phyloP scores from a whole-genome alignment of 2,113 vertebrate species.

The Rhinoderma darwinii region DNA sequence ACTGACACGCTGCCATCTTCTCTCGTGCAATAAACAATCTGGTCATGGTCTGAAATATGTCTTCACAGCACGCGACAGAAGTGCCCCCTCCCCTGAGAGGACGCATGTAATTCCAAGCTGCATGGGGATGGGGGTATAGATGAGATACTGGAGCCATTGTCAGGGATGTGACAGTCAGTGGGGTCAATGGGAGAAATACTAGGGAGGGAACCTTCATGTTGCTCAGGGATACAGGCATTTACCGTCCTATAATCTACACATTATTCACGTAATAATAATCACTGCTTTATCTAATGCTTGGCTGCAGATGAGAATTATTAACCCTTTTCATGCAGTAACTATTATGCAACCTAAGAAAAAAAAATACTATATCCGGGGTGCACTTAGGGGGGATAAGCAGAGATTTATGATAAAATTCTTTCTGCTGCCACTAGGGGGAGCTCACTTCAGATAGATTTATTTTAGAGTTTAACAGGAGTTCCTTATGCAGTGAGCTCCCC shows the following conservation, averaged over 20 bases:
- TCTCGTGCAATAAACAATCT: conserved; percentile 48
- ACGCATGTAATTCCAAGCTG: not conserved
- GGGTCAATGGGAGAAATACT: not conserved
- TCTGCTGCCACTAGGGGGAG: too few species aligned
- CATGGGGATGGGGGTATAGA: not conserved
- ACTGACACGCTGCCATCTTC: conserved; percentile 45
- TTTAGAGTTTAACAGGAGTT: too few species aligned
- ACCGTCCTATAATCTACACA: not conserved
- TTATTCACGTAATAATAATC: not conserved
- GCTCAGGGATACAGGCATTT: not conserved
- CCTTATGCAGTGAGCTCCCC: too few species aligned
- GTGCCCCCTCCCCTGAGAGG: not conserved
- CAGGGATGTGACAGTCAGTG: not conserved
- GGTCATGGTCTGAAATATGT: conserved; percentile 30
- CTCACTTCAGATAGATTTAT: too few species aligned
- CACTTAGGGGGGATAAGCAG: too few species aligned
- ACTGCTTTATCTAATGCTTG: not conserved
- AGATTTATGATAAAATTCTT: too few species aligned
- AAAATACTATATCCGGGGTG: too few species aligned
- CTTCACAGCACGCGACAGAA: not conserved
- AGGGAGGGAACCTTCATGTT: not conserved
- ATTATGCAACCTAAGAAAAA: too few species aligned
- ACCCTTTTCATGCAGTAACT: not conserved
- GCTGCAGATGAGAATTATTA: not conserved
- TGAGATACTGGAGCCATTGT: not conserved